Conservation (phyloP, 1,140 invertebrate species). For the Panulirus ornatus region DNA sequence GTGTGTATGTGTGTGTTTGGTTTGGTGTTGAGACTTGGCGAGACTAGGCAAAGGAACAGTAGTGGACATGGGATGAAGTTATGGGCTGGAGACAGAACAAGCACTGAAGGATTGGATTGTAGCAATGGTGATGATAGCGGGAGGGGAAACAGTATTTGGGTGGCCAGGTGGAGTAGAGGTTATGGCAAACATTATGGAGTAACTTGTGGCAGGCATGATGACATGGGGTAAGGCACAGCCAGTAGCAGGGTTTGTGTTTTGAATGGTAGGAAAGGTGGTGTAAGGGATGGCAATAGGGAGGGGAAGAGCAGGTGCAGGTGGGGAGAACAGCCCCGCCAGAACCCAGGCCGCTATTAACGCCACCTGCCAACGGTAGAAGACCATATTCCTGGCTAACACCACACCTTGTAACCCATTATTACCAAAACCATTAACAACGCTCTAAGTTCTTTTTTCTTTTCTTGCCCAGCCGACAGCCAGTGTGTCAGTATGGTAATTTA, state of each 20-base stretch:
- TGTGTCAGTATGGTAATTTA: constrained; percentile 60
- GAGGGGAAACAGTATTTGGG: too few relatives aligned
- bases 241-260: too few relatives aligned
- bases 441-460: constrained; percentile 47
- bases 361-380: not conserved
- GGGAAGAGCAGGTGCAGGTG: not conserved
- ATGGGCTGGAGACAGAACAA: too few relatives aligned
- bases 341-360: not conserved
- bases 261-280: not conserved
- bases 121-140: too few relatives aligned
- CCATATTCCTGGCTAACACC: not conserved
- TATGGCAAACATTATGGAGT: too few relatives aligned
- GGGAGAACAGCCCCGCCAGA: not conserved
- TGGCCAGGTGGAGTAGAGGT: too few relatives aligned
- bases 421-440: constrained; percentile 40
- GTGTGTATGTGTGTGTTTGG: constrained; percentile 15
- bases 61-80: too few relatives aligned
- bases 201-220: too few relatives aligned
- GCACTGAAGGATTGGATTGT: too few relatives aligned
- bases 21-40: too few relatives aligned
- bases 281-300: not conserved
- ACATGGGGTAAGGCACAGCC: too few relatives aligned
- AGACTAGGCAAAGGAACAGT: too few relatives aligned
- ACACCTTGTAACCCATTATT: constrained; percentile 10
- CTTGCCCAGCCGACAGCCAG: constrained; percentile 19